These are phyloP conservation scores for Hylomyscus alleni DNA, from an alignment of 2,797 vertebrate genomes.

Conservation along the genomic window DNA sequence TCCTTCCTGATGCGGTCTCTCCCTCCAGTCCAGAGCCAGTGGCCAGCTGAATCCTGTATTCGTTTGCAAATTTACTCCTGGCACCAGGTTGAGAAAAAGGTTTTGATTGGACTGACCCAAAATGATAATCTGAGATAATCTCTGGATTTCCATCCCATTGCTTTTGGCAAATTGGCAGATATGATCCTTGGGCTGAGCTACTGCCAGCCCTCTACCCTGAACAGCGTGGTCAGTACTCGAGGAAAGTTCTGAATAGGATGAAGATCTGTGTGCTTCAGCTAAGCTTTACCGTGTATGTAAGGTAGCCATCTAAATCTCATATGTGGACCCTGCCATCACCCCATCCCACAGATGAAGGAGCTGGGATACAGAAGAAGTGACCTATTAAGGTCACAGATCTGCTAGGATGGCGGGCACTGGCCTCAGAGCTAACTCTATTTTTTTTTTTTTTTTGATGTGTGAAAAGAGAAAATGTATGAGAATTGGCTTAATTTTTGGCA, in stretches of 20 bases:
- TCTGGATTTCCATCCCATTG: neutral
- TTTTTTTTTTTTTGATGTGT: rapidly evolving
- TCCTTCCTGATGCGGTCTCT: no score
- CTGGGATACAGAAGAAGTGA: neutral
- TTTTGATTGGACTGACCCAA: neutral
- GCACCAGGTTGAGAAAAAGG: neutral
- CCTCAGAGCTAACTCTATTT: neutral
- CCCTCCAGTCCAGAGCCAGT: neutral
- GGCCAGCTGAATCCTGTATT: neutral
- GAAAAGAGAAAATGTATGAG: neutral
- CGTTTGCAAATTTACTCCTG: neutral
- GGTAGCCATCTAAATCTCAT: rapidly evolving
- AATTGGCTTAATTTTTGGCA: neutral
- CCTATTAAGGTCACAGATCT: neutral
- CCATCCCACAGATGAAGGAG: neutral
- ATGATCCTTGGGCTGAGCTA: rapidly evolving
- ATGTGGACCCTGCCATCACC: neutral
- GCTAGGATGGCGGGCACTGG: no score
- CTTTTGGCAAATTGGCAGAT: neutral
- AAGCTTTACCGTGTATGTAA: rapidly evolving
- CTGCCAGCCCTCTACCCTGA: neutral
- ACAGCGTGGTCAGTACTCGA: no score
- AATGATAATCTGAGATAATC: constrained; percentile 11
- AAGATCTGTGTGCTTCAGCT: rapidly evolving
- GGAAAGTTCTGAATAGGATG: neutral